Conservation (phyloP, 2,888 invertebrate genomes). For the Crossocerus cetratus region DNA sequence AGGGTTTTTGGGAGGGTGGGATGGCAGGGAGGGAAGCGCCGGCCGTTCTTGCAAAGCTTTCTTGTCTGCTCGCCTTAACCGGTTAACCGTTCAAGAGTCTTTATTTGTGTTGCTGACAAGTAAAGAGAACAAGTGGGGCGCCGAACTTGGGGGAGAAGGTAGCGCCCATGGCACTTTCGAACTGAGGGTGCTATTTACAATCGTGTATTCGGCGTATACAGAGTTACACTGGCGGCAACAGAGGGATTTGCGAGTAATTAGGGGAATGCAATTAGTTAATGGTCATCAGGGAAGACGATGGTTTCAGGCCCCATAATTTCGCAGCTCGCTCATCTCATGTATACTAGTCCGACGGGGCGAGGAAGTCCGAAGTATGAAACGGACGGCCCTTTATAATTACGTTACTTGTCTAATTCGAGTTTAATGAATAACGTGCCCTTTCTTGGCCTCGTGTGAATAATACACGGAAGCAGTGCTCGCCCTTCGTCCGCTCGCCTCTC, state of each 20-base stretch:
- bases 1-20: slow-evolving; percentile 28
- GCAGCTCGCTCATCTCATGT: slow-evolving; percentile 29
- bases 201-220: slow-evolving; percentile 54
- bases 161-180: slow-evolving; percentile 49
- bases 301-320: slow-evolving; percentile 52
- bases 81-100: slow-evolving; percentile 51
- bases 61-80: slow-evolving; percentile 34
- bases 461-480: too few relatives aligned
- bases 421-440: not conserved
- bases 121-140: slow-evolving; percentile 11
- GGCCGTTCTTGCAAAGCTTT: slow-evolving; percentile 44
- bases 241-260: slow-evolving; percentile 64
- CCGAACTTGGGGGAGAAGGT: slow-evolving; percentile 31
- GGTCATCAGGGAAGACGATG: slow-evolving; percentile 54
- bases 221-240: slow-evolving; percentile 47
- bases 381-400: slow-evolving; percentile 27
- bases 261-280: slow-evolving; percentile 66
- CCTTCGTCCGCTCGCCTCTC: too few relatives aligned
- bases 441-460: too few relatives aligned
- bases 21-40: slow-evolving; percentile 33
- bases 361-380: slow-evolving; percentile 39
- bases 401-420: slow-evolving; percentile 9
- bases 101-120: slow-evolving; percentile 57
- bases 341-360: slow-evolving; percentile 27
- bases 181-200: slow-evolving; percentile 61